Conservation (phyloP, 2,113 vertebrate species). For the Calidris pygmaea region DNA sequence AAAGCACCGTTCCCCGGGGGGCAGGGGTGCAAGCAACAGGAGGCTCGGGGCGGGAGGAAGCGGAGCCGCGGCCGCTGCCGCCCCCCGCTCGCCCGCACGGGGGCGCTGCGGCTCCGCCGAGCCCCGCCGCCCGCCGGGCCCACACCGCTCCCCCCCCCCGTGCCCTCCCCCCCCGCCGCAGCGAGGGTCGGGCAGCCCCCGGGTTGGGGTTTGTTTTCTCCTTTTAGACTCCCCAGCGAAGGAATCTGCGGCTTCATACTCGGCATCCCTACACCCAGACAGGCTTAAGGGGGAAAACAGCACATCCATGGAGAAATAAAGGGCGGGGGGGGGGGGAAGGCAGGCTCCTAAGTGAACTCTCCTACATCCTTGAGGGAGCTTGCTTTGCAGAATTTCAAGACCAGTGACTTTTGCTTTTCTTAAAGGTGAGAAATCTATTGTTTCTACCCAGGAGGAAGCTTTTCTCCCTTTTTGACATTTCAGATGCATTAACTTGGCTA, state of each 20-base stretch:
- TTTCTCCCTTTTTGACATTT: background rate
- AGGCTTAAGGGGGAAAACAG: accelerated
- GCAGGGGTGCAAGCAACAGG: accelerated
- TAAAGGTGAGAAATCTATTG: background rate
- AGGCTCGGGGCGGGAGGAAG: background rate
- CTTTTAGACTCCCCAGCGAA: background rate
- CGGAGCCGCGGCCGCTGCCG: background rate
- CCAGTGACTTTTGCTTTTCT: background rate
- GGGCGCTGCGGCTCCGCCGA: conserved; percentile 13
- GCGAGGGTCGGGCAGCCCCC: accelerated
- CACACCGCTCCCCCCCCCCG: background rate
- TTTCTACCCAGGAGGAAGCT: background rate
- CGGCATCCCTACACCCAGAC: accelerated
- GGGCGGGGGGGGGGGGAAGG: accelerated
- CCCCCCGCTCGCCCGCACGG: conserved; percentile 17
- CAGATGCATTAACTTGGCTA: background rate
- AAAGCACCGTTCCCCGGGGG: no score
- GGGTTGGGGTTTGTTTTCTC: background rate
- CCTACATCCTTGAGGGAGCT: background rate
- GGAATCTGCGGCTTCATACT: accelerated
- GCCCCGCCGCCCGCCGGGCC: background rate
- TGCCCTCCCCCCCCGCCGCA: no score
- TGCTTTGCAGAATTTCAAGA: background rate
- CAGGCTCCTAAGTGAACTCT: background rate
- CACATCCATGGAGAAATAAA: background rate